Evolutionary conservation across 2,113 vertebrate species (phyloP).

Genomic region (Hippopotamus amphibius): DNA sequence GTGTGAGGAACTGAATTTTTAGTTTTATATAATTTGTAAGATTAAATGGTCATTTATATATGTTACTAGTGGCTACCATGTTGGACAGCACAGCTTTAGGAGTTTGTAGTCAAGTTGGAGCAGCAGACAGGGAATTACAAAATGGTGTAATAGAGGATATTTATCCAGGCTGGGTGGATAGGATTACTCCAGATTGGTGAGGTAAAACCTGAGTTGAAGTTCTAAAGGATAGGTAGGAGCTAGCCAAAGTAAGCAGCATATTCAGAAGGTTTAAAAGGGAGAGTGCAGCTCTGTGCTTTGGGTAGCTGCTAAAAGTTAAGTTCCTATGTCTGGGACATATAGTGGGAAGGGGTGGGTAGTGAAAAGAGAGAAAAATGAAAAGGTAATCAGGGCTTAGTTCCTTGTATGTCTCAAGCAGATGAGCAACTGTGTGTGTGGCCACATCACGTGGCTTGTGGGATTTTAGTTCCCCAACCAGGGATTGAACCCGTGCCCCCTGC

Average conservation of each 20-base stretch:
- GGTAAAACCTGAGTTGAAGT: neutral
- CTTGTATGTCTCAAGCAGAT: neutral
- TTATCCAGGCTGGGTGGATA: neutral
- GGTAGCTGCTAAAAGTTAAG: neutral
- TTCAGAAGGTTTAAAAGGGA: neutral
- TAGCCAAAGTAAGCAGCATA: neutral
- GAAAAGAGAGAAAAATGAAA: neutral
- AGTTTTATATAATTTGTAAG: neutral
- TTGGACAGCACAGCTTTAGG: neutral
- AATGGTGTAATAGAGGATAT: neutral
- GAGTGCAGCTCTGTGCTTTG: neutral
- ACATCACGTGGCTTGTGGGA: neutral
- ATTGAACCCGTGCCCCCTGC: neutral
- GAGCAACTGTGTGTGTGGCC: neutral
- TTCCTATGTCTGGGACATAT: neutral
- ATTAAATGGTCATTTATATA: neutral
- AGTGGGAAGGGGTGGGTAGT: neutral
- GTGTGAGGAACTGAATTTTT: neutral
- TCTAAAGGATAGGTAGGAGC: neutral
- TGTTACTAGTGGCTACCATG: neutral
- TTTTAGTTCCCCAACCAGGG: neutral
- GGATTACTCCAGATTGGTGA: neutral
- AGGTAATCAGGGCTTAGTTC: neutral
- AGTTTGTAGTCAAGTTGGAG: neutral
- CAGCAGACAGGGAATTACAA: neutral